Evolutionary conservation across 1,140 invertebrate species (phyloP), one percentile per base, ranked within the genome.

Genomic region (Sitophilus oryzae): DNA sequence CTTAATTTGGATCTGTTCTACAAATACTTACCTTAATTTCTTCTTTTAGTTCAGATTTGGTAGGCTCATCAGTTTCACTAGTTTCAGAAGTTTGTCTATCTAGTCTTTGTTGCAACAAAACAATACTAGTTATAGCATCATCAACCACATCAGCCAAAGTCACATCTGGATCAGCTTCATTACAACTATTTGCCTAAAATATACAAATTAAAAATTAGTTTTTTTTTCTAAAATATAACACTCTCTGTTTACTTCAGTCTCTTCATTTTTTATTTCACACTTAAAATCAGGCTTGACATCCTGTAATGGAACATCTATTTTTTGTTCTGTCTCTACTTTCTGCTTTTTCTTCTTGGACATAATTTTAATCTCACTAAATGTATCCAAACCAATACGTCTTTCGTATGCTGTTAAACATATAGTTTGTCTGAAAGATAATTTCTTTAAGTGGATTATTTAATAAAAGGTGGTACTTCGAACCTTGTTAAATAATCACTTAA

Each of bases 391-490:
- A 55, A 86, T 73, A 11, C 85, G 75, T 63, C 84, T 81, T 62
- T 87, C 78, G 62, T 87, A 86, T 0, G 84, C 81, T 52, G 80
- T 81, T 45, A 88, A 78, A 64, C 84, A 86, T 1, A 89, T 83
- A 58, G 82, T 86, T 52, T 84, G 80, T 56, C 82, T 57, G 11
- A 14, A 38, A 47, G 1, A 9, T 18, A 37, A 37, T 38, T 18
- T 8, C 30, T 5, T 47, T 19, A 19, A 48, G 10, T 6, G 5
- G 10, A 21, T 25, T 15, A 35, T n/a, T 35, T 11, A 34, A 37
- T 16, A 34, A 37, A 37, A 37, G n/a, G 34, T 47, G n/a, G n/a
- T 11, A 34, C n/a, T n/a, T n/a, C 47, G 43, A 15, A 50, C 54
- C 54, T 49, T 6, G 60, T 55, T 11, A 88, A 69, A 63, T 83